These are phyloP conservation scores for Cephalophus harveyi DNA, from an alignment of 2,113 vertebrate species.

Conservation along the genomic window DNA sequence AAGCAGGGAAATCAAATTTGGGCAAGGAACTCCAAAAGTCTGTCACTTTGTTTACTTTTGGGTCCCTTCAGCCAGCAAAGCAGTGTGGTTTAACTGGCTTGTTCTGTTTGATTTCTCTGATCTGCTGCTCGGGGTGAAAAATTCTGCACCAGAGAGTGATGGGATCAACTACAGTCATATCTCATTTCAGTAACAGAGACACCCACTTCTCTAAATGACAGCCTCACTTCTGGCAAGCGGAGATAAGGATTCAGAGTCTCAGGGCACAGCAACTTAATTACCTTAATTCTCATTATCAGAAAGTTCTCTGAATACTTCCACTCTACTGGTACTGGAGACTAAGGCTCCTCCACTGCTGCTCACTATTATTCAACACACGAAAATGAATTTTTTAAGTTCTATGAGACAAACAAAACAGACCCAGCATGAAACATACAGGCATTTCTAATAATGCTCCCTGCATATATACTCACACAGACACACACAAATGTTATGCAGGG, in stretches of 20 bases:
- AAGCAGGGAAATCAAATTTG: background rate
- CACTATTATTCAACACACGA: background rate
- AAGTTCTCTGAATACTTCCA: background rate
- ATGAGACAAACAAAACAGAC: background rate
- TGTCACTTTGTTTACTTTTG: background rate
- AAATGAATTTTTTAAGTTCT: background rate
- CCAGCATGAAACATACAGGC: background rate
- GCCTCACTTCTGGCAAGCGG: background rate
- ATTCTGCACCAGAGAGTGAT: background rate
- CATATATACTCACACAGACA: background rate
- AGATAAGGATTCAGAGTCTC: background rate
- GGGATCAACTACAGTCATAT: background rate
- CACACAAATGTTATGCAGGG: accelerated
- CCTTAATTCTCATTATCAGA: background rate
- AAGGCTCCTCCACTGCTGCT: background rate
- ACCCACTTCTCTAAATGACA: background rate
- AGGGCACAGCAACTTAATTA: background rate
- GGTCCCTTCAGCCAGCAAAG: background rate
- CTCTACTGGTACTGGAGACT: background rate
- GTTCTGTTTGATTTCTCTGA: background rate
- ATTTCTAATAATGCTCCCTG: background rate
- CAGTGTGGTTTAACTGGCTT: background rate
- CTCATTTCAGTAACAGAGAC: slow-evolving; percentile 23
- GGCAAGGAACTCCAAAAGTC: background rate
- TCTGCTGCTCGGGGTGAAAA: background rate